Base-by-base conservation (phyloP, 1,140 invertebrate species). In the Xylocopa sonorina region DNA sequence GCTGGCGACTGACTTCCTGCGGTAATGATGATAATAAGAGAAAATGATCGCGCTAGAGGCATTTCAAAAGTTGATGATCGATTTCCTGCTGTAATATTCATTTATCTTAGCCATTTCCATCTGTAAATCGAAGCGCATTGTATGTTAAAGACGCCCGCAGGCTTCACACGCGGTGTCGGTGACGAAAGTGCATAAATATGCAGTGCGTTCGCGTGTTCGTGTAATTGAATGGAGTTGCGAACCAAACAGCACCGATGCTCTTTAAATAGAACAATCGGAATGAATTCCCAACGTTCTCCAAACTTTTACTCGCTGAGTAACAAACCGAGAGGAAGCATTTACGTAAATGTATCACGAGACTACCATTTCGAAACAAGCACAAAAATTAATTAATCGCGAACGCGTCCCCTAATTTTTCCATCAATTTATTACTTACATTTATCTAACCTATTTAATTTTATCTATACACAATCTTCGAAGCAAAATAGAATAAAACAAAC, bases 81-180 rank as follows among this genome's bases (percentile, higher is more conserved):
- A 68, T 66, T 68, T 76, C 51, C 24, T 50, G 41, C 6, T 58
- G 64, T 48, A 60, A 77, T 77, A 71, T 81, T 68, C 60, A 58
- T 41, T 60, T 60, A 53, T 57, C 50, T 6, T 14, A 9, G 18
- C 14, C 21, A 55, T 34, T 27, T 76, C 14, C 14, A 16, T 14
- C 3, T 16, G 48, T 12, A 14, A 50, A 41, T 16, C 72, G 46
- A 55, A 24, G 6, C 4, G 34, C 27, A 84, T 78, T 82, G 67
- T 84, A 79, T 84, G 82, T 27, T 69, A 82, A 83, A 72, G 29
- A 53, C 3, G 21, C 29, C 41, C n/a, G 51, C 24, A 69, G 50
- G 21, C 27, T 29, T 81, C 50, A 48, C 10, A n/a, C 21, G 24
- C n/a, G 6, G n/a, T n/a, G 10, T 34, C 43, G 24, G 21, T 74